Evolutionary conservation across 2,113 vertebrate genomes (phyloP).

Genomic region (Anoplopoma fimbria): DNA sequence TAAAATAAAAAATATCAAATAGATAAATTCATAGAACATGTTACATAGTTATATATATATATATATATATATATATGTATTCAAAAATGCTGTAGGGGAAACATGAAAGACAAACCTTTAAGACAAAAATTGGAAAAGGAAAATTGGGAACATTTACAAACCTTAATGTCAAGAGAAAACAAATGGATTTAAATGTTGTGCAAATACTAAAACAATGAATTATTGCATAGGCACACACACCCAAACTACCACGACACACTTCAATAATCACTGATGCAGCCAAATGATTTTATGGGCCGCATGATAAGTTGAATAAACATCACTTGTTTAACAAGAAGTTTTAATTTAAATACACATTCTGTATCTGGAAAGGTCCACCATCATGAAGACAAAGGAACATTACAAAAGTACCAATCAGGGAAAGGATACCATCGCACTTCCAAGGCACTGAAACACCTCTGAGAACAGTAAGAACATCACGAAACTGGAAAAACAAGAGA

Average conservation of each 20-base stretch:
- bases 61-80: not conserved
- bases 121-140: not conserved
- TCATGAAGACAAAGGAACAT: not conserved
- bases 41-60: not conserved
- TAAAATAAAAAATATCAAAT: not conserved
- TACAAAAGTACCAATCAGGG: not conserved
- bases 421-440: not conserved
- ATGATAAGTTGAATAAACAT: not conserved
- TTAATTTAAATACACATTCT: not conserved
- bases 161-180: not conserved
- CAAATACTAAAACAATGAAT: constrained; percentile 2
- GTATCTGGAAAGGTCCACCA: not conserved
- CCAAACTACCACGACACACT: not conserved
- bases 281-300: not conserved
- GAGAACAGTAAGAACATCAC: not conserved
- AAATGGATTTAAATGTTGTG: not conserved
- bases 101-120: not conserved
- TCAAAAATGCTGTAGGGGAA: too few species aligned
- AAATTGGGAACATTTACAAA: not conserved
- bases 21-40: not conserved
- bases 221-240: constrained; percentile 1
- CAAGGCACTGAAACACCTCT: constrained; percentile 17
- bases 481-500: not conserved
- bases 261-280: not conserved
- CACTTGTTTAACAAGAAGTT: not conserved